These are phyloP conservation scores for Piprites chloris DNA, from an alignment of 2,113 vertebrate species.

Conservation along the genomic window DNA sequence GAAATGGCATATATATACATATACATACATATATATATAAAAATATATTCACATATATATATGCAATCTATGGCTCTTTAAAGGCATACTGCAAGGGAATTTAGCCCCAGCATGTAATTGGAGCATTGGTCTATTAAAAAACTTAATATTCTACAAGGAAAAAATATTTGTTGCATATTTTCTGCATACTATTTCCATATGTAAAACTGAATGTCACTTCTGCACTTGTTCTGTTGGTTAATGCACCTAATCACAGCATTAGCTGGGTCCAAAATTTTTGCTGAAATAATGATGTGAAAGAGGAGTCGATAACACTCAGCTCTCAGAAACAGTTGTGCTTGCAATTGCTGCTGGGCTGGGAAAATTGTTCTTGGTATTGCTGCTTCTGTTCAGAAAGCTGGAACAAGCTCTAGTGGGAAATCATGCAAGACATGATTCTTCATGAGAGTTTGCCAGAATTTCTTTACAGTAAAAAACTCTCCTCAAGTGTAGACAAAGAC, in stretches of 20 bases:
- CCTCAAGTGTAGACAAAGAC: not conserved
- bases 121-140: not conserved
- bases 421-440: not conserved
- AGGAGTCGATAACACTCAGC: not conserved
- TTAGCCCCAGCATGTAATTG: not conserved
- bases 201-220: not conserved
- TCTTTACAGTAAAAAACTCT: not conserved
- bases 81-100: not conserved
- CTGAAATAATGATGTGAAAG: not conserved
- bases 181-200: not conserved
- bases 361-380: not conserved
- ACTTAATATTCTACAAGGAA: not conserved
- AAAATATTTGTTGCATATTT: not conserved
- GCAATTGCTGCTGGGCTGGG: not conserved
- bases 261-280: not conserved
- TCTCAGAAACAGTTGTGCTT: not conserved
- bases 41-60: too few relatives aligned
- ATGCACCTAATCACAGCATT: not conserved
- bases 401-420: slow-evolving; percentile 21
- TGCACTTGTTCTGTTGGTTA: not conserved
- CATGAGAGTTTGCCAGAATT: not conserved
- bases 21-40: too few relatives aligned
- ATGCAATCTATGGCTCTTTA: not conserved
- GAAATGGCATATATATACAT: too few relatives aligned
- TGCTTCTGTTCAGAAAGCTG: slow-evolving; percentile 2